Percentiles rank a stretch among this genome's conserved stretches.
phyloP scores from a whole-genome alignment of 1,140 invertebrate species.

The Plutomurus gul region DNA sequence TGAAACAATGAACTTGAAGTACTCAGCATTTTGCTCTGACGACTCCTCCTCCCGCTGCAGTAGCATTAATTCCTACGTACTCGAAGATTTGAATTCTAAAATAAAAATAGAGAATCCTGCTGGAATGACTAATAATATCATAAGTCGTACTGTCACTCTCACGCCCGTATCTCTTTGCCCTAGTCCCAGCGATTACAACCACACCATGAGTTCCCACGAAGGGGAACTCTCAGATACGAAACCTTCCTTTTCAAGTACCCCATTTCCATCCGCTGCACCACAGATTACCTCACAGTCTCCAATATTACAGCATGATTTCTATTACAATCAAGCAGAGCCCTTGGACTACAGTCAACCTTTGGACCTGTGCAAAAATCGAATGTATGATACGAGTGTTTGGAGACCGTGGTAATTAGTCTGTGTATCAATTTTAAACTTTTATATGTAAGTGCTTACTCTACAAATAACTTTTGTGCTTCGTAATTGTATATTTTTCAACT shows the following conservation, averaged over 20 bases:
- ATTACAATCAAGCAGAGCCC: background rate
- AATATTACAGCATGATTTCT: background rate
- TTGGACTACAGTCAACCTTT: slow-evolving; percentile 11
- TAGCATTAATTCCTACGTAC: background rate
- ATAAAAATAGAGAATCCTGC: background rate
- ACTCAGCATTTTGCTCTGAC: background rate
- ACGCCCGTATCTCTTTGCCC: slow-evolving; percentile 18
- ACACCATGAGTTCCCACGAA: background rate
- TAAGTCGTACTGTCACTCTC: background rate
- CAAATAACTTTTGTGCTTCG: background rate
- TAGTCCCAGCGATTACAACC: background rate
- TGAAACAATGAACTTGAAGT: background rate
- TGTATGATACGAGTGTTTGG: slow-evolving; percentile 10
- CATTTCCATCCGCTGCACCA: background rate
- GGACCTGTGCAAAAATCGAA: slow-evolving; percentile 16
- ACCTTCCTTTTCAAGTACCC: background rate
- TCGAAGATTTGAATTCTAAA: background rate
- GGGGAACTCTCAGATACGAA: background rate
- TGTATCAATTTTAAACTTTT: background rate
- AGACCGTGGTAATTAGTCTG: background rate
- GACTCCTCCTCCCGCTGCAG: background rate
- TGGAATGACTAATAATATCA: background rate
- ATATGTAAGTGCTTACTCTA: background rate
- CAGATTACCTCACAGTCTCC: background rate
- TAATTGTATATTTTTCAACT: slow-evolving; percentile 8